Base-by-base conservation (phyloP, 2,113 vertebrate species). In the Chionomys nivalis region DNA sequence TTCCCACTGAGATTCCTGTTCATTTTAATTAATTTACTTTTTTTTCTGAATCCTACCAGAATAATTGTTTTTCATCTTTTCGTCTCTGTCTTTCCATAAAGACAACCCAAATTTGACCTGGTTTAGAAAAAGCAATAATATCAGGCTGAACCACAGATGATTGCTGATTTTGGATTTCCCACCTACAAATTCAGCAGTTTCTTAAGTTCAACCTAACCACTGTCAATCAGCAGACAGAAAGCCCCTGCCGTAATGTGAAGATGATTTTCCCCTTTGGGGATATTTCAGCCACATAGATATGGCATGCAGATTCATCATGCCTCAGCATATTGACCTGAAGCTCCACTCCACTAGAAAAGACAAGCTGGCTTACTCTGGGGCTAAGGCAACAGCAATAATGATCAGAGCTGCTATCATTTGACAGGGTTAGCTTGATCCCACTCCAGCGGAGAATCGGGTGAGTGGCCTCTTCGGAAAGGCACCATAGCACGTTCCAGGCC, bases 161-260 rank as follows among this genome's bases (percentile, higher is more conserved):
- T 70, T 92, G 33, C 47, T 94, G 47, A 63, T 89, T 96, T 93
- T 95, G 28, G 94, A 73, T 90, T 52, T 90, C 52, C 76, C 5
- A 89, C 39, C 26, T 91, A 90, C 5, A 93, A 81, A 93, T 89
- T 52, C 44, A 85, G 13, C 17, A 76, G 58, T 91, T 94, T 88
- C 52, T 72, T 65, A 83, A 36, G 36, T 81, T 90, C 58, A 49
- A 36, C 1, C 23, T 88, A 52, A 81, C 39, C 49, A 58, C 26
- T 95, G 93, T 95, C 90, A 76, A 73, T 11, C 66, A 39, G 89
- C 78, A 78, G n/a, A 39, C 5, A 92, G 39, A 55, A 86, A 92
- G 87, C 16, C 33, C 21, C 28, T 86, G 61, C 9, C 6, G 31
- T 31, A 87, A 66, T 12, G n/a, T 77, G 39, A 66, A 72, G 52